A percentile compares a stretch with the other conserved stretches of the same genome.
phyloP scores from a whole-genome alignment of 2,888 invertebrate species.

The Xylocampa areola region DNA sequence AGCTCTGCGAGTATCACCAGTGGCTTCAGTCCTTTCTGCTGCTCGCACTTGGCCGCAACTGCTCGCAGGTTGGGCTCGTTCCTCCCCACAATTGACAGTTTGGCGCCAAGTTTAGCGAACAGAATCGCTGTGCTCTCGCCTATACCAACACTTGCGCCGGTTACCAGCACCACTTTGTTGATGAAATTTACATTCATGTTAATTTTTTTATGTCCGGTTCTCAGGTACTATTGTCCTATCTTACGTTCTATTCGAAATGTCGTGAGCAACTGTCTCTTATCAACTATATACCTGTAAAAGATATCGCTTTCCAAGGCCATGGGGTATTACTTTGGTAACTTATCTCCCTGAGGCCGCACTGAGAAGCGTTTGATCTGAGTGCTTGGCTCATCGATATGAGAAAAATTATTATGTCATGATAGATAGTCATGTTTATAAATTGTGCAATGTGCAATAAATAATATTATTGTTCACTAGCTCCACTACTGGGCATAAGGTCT shows the following conservation, averaged over 20 bases:
- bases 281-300: no score
- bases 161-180: conserved; percentile 66
- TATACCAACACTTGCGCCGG: conserved; percentile 69
- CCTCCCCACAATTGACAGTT: conserved; percentile 62
- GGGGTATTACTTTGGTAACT: no score
- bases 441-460: no score
- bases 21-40: conserved; percentile 50
- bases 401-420: no score
- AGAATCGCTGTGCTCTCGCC: conserved; percentile 63
- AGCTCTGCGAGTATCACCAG: conserved; percentile 64
- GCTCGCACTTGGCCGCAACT: conserved; percentile 58
- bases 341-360: no score
- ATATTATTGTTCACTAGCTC: no score
- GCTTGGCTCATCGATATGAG: no score
- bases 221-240: neutral
- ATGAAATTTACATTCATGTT: conserved; percentile 47
- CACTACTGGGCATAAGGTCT: no score
- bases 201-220: neutral
- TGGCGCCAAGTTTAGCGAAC: conserved; percentile 62
- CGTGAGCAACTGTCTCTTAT: neutral
- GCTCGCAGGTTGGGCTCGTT: conserved; percentile 56
- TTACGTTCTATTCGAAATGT: neutral
- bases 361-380: no score
- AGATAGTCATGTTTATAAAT: no score
- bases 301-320: no score